Evolutionary conservation across 92 coral and sea anemone genomes (phyloP).

Genomic region (Diadumene lineata): DNA sequence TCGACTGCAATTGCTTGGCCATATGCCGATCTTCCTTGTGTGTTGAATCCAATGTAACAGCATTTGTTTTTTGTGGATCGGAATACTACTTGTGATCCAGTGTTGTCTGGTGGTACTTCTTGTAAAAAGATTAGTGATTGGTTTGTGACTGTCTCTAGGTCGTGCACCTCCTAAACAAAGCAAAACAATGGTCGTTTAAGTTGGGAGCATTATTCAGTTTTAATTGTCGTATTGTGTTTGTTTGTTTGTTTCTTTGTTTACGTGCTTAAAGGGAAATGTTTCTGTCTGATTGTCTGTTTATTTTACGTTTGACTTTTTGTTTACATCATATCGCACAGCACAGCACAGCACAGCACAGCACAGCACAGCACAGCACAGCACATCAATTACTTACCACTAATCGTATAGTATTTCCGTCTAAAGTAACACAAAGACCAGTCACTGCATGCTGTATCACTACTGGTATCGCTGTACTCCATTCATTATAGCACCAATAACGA

Average conservation of each 20-base stretch:
- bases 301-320: too few relatives aligned
- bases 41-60: conserved; percentile 13
- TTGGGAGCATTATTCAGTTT: too few relatives aligned
- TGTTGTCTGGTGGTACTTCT: not conserved
- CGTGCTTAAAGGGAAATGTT: too few relatives aligned
- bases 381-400: conserved; percentile 16
- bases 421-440: conserved; percentile 12
- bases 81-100: conserved; percentile 1
- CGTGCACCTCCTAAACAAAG: not conserved
- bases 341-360: too few relatives aligned
- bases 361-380: too few relatives aligned
- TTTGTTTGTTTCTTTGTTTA: too few relatives aligned
- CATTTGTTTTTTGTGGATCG: conserved; percentile 6
- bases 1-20: not conserved
- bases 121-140: not conserved
- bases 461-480: conserved; percentile 6
- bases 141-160: not conserved
- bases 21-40: not conserved
- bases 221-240: too few relatives aligned
- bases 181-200: too few relatives aligned
- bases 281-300: too few relatives aligned
- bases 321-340: too few relatives aligned
- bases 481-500: not conserved
- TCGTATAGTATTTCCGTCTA: not conserved
- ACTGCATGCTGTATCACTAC: conserved; percentile 26